Base-by-base conservation (phyloP, 2,888 invertebrate genomes). In the Thereva nobilitata region DNA sequence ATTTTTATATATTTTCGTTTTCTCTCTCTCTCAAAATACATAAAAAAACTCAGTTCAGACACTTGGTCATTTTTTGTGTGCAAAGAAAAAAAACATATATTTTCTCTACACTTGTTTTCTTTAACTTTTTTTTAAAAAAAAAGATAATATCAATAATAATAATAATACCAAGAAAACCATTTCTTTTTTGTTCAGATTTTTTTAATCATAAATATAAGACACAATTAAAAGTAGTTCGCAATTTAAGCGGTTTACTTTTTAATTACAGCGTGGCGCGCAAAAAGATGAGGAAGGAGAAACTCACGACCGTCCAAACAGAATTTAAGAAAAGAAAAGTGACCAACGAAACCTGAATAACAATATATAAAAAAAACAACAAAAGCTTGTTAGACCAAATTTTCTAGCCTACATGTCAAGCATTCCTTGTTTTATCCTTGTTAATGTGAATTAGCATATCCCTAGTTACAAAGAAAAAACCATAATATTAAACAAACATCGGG, bases 221-320 rank as follows among this genome's bases (percentile, higher is more conserved):
- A 44, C 56, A 42, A 44, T 56, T 56, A 44, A 35, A 59, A 59
- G 57, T 23, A n/a, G n/a, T 35, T 53, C 44, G 42, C 50, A 41
- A 10, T 12, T 35, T 66, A 66, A 52, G 52, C 47, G n/a, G 56
- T 56, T 38, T 54, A 12, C 34, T 50, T 53, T 64, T 44, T 54
- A 52, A 63, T 64, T 66, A 63, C 77, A 78, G 74, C 78, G 77
- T 71, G 77, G 77, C 70, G 76, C 75, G 72, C 78, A 76, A 68
- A 79, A 79, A 77, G 79, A 78, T 70, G 79, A 79, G 71, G 79
- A 79, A 72, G 77, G 76, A 71, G 77, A 77, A 71, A 67, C 66
- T 70, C 67, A 68, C 47, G 72, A 72, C 67, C 71, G 72, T 70
- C 72, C 71, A 68, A 72, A 72, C 70, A 71, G 71, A 67, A 71